Percentiles rank a stretch among this genome's conserved stretches.
Conservation (phyloP, 2,113 vertebrate species). For the Erinaceus europaeus region DNA sequence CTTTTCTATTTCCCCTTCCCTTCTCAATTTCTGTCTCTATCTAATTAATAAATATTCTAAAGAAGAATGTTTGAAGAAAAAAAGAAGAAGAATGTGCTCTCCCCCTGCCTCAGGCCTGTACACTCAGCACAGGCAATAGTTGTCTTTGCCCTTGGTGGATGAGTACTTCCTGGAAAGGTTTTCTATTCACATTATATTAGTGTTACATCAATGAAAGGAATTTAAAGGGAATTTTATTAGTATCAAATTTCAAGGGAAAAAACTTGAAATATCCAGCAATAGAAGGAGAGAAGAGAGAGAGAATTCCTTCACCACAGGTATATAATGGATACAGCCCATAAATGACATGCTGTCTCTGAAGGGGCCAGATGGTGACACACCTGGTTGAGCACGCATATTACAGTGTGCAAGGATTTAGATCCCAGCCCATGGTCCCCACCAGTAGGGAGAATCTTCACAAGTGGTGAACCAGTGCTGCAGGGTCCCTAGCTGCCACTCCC, state of each 20-base stretch:
- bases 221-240: background rate
- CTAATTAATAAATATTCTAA: too few relatives aligned
- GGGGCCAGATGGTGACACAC: too few relatives aligned
- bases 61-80: too few relatives aligned
- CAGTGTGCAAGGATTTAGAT: too few relatives aligned
- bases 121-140: accelerated
- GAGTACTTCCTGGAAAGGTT: background rate
- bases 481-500: too few relatives aligned
- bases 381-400: too few relatives aligned
- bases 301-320: background rate
- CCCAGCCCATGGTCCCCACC: too few relatives aligned
- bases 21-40: too few relatives aligned
- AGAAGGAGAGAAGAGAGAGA: background rate
- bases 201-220: background rate
- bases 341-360: background rate
- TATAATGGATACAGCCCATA: background rate
- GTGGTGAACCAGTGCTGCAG: too few relatives aligned
- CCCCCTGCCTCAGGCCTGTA: background rate
- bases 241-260: background rate
- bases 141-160: background rate
- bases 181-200: background rate
- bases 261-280: background rate
- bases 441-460: too few relatives aligned
- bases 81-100: background rate
- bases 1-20: too few relatives aligned